A percentile compares a stretch with the other conserved stretches of the same genome.
Evolutionary conservation across 2,113 vertebrate genomes (phyloP).

Genomic region (Ceratotherium simum): DNA sequence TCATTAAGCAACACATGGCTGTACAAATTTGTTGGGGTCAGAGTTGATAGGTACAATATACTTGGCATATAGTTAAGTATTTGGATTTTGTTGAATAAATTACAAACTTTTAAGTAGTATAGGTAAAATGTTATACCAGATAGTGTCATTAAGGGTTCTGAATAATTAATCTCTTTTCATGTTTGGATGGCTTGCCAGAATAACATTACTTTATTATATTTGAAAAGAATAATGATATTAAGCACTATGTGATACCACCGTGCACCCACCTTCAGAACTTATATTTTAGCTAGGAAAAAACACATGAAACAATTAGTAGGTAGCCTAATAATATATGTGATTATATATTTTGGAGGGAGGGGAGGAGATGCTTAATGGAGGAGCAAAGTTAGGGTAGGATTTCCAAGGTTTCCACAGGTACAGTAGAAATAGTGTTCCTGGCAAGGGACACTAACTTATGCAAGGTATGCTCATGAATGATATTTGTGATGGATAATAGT

Average conservation of each 20-base stretch:
- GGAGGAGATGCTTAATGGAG: background rate
- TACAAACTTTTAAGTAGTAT: slow-evolving; percentile 24
- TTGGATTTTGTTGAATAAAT: slow-evolving; percentile 47
- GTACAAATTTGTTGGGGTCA: background rate
- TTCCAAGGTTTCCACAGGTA: background rate
- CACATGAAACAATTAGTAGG: background rate
- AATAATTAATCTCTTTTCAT: slow-evolving; percentile 23
- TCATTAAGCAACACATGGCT: no score
- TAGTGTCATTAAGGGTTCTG: slow-evolving; percentile 15
- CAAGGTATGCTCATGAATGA: background rate
- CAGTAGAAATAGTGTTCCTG: background rate
- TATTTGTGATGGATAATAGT: background rate
- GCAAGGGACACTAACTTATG: background rate
- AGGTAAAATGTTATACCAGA: slow-evolving; percentile 50
- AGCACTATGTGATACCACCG: background rate
- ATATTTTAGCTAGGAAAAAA: background rate
- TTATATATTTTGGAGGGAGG: background rate
- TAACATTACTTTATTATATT: background rate
- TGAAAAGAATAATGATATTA: background rate
- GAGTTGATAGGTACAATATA: background rate
- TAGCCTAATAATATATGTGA: background rate
- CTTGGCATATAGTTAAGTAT: background rate
- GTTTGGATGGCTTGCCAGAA: slow-evolving; percentile 6
- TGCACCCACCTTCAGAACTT: background rate
- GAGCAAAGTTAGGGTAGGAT: background rate